Evolutionary conservation across 2,797 vertebrate species (phyloP), one percentile per base, ranked within the genome.

Genomic region (Tauraco hartlaubi): DNA sequence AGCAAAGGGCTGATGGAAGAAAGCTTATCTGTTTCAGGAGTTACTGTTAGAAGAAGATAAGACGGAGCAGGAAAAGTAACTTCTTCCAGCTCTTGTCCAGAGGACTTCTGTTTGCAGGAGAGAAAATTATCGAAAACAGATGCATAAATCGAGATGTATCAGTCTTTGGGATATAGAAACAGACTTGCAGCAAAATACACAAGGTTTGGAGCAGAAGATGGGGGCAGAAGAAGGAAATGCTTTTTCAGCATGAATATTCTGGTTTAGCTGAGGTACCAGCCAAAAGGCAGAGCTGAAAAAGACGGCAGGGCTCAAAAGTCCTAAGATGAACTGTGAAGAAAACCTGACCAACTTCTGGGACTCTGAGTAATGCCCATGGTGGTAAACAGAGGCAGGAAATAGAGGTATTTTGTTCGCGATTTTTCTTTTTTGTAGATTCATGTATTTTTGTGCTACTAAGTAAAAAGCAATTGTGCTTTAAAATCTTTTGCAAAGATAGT

Each of bases 21-120:
- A 63, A 59, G 64, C 46, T 93, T 90, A 94, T 92, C 93, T 79
- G 59, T 73, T 68, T 64, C 21, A 49, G 51, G 41, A 87, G 71
- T 62, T 44, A 46, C 46, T 44, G 43, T 52, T 69, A 71, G 77
- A 58, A 59, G 52, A 75, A 63, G 80, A 73, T 84, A 76, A 79
- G 74, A 77, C 63, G 71, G 37, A 92, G 52, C 55, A 88, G 55
- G 49, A 82, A 73, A 84, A 92, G 83, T 85, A 48, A n/a, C 59
- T 90, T 74, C 62, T 89, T 81, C 68, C 77, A 92, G 55, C n/a
- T 66, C 84, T 78, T 73, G 43, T 63, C 44, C 28, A 43, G 62
- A 83, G 28, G 46, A 28, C 33, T 80, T 68, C 33, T 25, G n/a
- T 75, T 48, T 86, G 69, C 79, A 88, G 76, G 54, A 64, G n/a